Conservation (phyloP, 2,113 vertebrate genomes). For the Ardeotis arabs region DNA sequence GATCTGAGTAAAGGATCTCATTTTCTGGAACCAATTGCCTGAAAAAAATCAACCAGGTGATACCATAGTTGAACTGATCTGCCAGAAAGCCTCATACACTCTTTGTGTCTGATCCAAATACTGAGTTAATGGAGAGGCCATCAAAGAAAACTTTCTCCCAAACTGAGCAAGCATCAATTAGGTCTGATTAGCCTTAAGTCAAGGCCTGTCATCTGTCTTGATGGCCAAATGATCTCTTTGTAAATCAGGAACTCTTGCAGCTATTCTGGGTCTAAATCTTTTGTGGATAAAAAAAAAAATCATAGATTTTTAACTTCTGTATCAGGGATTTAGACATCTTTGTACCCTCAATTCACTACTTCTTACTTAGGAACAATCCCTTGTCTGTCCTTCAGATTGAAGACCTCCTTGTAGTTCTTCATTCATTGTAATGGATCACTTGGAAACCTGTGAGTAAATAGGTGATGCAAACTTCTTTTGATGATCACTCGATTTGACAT, state of each 20-base stretch:
- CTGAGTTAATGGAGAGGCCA: neutral
- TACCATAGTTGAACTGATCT: neutral
- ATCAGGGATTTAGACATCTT: neutral
- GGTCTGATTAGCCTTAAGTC: neutral
- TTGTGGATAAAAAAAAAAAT: neutral
- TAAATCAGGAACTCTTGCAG: neutral
- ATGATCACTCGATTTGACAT: fast-evolving
- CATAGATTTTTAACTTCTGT: neutral
- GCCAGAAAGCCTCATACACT: neutral
- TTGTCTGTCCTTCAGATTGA: neutral
- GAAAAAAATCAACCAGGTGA: neutral
- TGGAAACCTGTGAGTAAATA: neutral
- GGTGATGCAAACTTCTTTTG: neutral
- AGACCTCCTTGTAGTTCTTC: neutral
- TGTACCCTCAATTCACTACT: neutral
- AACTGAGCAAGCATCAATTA: neutral
- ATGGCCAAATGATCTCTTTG: neutral
- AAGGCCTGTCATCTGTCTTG: neutral
- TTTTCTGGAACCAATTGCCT: neutral
- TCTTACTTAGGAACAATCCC: neutral
- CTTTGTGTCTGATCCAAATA: neutral
- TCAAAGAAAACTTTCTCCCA: neutral
- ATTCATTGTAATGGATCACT: neutral
- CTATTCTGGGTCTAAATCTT: neutral
- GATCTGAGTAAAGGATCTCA: neutral